phyloP scores from a whole-genome alignment of 2,113 vertebrate genomes.

The Ibidorhyncha struthersii region DNA sequence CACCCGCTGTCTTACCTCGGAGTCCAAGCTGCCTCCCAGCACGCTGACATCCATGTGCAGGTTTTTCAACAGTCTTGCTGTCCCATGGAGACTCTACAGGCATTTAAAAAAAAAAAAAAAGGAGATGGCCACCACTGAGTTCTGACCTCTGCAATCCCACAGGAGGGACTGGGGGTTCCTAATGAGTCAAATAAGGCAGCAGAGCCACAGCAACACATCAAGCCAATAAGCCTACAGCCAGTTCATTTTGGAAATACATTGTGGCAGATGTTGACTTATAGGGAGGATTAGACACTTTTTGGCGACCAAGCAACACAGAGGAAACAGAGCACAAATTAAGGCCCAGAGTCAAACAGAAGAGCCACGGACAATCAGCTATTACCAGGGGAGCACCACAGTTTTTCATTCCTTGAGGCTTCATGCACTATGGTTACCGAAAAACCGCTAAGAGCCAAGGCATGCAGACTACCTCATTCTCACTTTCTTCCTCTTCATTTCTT shows the following conservation, averaged over 20 bases:
- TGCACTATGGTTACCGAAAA: fast-evolving
- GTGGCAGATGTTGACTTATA: fast-evolving
- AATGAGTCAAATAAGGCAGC: fast-evolving
- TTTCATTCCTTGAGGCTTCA: background rate
- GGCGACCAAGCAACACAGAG: background rate
- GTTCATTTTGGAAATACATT: background rate
- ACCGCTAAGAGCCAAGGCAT: background rate
- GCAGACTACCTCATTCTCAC: constrained; percentile 68
- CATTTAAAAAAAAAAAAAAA: background rate
- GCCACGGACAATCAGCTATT: background rate
- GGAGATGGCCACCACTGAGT: fast-evolving
- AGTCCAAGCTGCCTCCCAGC: constrained; percentile 80
- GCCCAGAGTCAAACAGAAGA: background rate
- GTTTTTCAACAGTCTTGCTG: constrained; percentile 78
- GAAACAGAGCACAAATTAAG: background rate
- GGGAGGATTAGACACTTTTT: background rate
- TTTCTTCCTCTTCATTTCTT: constrained; percentile 69
- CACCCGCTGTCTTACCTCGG: constrained; percentile 76
- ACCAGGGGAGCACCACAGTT: background rate
- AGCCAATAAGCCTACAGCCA: background rate
- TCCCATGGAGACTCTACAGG: constrained; percentile 64
- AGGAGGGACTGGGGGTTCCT: background rate
- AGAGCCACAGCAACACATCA: background rate
- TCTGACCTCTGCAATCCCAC: background rate
- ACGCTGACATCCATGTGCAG: constrained; percentile 81